Percentiles rank a stretch among this genome's conserved stretches.
Evolutionary conservation across 2,888 invertebrate species (phyloP).

Genomic region (Drosophila seclusa): DNA sequence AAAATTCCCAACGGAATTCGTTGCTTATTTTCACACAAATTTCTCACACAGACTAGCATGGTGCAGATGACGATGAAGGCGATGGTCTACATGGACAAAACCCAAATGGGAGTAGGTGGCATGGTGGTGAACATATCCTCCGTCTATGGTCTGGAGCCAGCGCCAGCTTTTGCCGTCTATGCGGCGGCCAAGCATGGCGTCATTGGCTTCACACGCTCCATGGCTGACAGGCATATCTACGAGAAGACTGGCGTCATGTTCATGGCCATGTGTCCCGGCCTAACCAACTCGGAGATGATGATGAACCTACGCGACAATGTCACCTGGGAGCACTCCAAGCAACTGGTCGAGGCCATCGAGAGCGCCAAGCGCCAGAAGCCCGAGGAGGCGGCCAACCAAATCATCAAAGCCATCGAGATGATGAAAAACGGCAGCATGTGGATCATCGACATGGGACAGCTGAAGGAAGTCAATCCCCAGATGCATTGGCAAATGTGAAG

Average conservation of each 20-base stretch:
- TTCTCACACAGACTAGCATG: slow-evolving; percentile 73
- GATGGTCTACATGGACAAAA: slow-evolving; percentile 82
- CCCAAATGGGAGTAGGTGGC: slow-evolving; percentile 81
- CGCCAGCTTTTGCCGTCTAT: slow-evolving; percentile 81
- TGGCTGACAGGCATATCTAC: slow-evolving; percentile 75
- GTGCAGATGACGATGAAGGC: slow-evolving; percentile 79
- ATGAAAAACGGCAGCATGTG: slow-evolving; percentile 83
- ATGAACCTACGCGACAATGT: slow-evolving; percentile 80
- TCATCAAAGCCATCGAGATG: slow-evolving; percentile 79
- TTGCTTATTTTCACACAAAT: not conserved
- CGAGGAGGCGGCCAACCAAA: slow-evolving; percentile 79
- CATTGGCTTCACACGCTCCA: slow-evolving; percentile 82
- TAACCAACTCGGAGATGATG: slow-evolving; percentile 82
- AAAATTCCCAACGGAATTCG: not conserved
- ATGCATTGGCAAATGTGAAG: slow-evolving; percentile 78
- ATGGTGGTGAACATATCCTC: slow-evolving; percentile 82
- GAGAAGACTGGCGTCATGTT: slow-evolving; percentile 81
- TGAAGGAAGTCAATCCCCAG: slow-evolving; percentile 78
- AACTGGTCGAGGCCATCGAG: slow-evolving; percentile 71
- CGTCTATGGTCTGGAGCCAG: slow-evolving; percentile 82
- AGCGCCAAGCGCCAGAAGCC: slow-evolving; percentile 80
- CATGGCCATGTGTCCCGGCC: slow-evolving; percentile 81
- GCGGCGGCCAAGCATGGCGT: slow-evolving; percentile 83
- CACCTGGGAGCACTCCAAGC: slow-evolving; percentile 75
- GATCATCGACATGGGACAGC: slow-evolving; percentile 76